Percentiles rank a stretch among this genome's conserved stretches.
Evolutionary conservation across 2,888 invertebrate genomes (phyloP).

Genomic region (Mimumesa dahlbomi): DNA sequence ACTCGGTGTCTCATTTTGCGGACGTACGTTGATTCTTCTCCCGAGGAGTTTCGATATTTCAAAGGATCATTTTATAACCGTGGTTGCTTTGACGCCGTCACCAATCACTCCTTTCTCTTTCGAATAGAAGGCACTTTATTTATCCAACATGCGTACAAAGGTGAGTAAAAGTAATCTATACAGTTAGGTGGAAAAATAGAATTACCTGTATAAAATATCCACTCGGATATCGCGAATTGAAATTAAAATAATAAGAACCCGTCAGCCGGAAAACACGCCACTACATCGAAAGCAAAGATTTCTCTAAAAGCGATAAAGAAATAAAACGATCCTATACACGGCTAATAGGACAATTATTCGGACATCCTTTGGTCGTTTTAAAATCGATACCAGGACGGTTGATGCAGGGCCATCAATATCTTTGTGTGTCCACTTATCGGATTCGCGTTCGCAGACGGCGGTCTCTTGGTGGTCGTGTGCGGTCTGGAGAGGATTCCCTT

Average conservation of each 20-base stretch:
- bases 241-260: not conserved
- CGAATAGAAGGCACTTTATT: conserved; percentile 38
- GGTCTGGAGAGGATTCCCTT: conserved; percentile 75
- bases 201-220: no score
- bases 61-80: no score
- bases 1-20: conserved; percentile 63
- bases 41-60: no score
- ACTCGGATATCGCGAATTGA: not conserved
- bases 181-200: not conserved
- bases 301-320: not conserved
- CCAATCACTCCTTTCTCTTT: no score
- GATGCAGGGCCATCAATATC: conserved; percentile 77
- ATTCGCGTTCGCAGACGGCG: no score
- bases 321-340: not conserved
- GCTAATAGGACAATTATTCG: not conserved
- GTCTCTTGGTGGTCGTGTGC: conserved; percentile 68
- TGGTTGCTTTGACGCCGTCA: no score
- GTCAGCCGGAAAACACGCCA: conserved; percentile 9
- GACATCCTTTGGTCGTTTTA: conserved; percentile 33
- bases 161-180: conserved; percentile 14
- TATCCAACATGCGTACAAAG: conserved; percentile 34
- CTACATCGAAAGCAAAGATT: no score
- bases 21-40: not conserved
- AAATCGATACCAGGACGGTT: conserved; percentile 78
- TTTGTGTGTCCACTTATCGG: conserved; percentile 76